Evolutionary conservation across 1,140 invertebrate genomes (phyloP).

Genomic region (Heterodera carotae): DNA sequence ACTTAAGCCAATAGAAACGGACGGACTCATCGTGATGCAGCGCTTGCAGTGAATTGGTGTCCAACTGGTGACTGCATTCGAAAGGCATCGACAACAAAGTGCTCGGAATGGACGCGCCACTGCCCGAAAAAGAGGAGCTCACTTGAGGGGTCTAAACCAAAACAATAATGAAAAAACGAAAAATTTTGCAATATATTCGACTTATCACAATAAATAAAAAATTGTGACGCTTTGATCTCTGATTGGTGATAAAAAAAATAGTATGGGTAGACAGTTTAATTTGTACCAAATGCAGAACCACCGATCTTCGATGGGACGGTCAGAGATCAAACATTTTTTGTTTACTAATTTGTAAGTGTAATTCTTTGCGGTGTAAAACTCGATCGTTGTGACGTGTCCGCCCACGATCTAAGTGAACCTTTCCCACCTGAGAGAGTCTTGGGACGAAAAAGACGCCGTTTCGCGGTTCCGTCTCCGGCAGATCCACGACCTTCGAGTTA

Average conservation of each 20-base stretch:
- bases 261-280: neutral
- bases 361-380: neutral
- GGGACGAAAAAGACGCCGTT: neutral
- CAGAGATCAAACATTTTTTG: neutral
- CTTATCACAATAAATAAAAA: too few species aligned
- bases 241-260: neutral
- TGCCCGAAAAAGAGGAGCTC: neutral
- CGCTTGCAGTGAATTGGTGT: conserved; percentile 48
- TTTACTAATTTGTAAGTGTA: neutral
- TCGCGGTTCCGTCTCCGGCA: too few species aligned
- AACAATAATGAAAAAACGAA: neutral
- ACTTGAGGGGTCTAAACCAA: neutral
- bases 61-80: conserved; percentile 52
- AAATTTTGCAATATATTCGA: too few species aligned
- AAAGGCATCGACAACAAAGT: conserved; percentile 33
- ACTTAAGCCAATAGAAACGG: too few species aligned
- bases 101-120: neutral
- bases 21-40: conserved; percentile 51
- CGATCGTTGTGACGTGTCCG: neutral
- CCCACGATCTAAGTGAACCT: neutral
- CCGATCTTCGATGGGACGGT: neutral
- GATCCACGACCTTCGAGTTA: neutral
- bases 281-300: neutral
- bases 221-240: neutral
- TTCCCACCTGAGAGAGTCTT: neutral